Conservation (phyloP, 2,888 invertebrate genomes). For the Diarsia brunnea region DNA sequence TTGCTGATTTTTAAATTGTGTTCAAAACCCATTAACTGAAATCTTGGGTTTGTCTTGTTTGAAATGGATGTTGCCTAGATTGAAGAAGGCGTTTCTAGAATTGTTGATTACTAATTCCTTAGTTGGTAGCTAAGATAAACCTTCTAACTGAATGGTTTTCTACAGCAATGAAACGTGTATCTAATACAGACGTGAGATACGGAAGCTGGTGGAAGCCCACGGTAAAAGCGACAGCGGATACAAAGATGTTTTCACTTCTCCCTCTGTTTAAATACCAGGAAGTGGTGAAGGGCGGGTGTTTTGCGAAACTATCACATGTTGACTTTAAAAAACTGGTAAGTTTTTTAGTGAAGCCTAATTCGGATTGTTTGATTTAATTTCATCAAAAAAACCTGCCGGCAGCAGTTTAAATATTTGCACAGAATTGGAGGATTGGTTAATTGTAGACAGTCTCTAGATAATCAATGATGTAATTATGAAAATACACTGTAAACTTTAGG, state of each 20-base stretch:
- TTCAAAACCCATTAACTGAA: neutral
- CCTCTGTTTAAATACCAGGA: neutral
- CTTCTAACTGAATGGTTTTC: conserved; percentile 24
- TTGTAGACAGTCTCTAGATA: neutral
- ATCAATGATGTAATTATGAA: neutral
- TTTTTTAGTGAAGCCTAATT: neutral
- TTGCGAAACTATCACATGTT: neutral
- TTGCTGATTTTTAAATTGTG: no score
- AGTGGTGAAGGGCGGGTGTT: neutral
- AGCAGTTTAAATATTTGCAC: neutral
- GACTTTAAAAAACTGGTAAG: neutral
- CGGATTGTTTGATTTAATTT: neutral
- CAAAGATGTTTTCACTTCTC: neutral
- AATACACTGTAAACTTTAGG: neutral
- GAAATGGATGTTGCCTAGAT: neutral
- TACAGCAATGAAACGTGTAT: conserved; percentile 33
- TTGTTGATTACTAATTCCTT: conserved; percentile 23
- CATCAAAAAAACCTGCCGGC: neutral
- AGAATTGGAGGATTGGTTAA: neutral
- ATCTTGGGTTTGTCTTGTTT: neutral
- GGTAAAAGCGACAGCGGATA: conserved; percentile 20
- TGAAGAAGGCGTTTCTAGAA: conserved; percentile 15
- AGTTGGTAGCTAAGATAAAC: conserved; percentile 13
- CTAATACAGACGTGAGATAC: conserved; percentile 41
- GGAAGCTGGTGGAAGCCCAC: conserved; percentile 9